Evolutionary conservation across 2,888 invertebrate species (phyloP), one percentile per base, ranked within the genome.

Genomic region (Cistogaster globosa): DNA sequence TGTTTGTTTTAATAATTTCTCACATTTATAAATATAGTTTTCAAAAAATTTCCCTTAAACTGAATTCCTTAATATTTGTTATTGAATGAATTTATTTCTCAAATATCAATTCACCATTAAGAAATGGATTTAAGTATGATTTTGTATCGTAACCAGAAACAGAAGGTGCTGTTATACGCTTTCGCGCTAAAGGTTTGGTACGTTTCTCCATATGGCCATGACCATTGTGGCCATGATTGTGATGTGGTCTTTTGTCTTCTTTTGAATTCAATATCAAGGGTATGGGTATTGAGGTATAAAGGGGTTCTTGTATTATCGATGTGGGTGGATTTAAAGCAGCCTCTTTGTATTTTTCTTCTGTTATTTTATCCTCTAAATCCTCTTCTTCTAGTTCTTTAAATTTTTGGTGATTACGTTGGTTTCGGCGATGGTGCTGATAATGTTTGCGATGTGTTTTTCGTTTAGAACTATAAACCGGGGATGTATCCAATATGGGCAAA

Each of bases 61-160:
- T 83, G 68, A 68, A 77, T 77, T 83, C 51, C 57, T 65, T 76
- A 36, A 48, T 51, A 32, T 58, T 62, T 57, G 26, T 12, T 42
- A 48, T n/a, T 42, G 62, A 14, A 58, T 14, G 22, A 26, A 51
- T 79, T 90, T 91, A 91, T 88, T 91, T 91, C 78, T 91, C 91
- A 77, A 91, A 91, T 87, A 91, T 91, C 16, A 91, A 89, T 85
- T 91, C 91, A 63, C 91, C 91, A 79, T 91, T 91, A 45, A 91
- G 88, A 75, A 91, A 90, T 1, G 91, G 91, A 89, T 91, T 91
- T 86, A 91, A 88, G 71, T 91, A 91, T 42, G 90, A 90, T 81
- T 89, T 90, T 51, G 89, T 88, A 81, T 91, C 90, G 69, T 91
- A 91, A 55, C 89, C 89, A 63, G 89, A 89, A 0, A 89, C 89